A percentile compares a stretch with the other conserved stretches of the same genome.
Conservation (phyloP, 1,140 invertebrate species). For the silkworm (Bombyx mori) region DNA sequence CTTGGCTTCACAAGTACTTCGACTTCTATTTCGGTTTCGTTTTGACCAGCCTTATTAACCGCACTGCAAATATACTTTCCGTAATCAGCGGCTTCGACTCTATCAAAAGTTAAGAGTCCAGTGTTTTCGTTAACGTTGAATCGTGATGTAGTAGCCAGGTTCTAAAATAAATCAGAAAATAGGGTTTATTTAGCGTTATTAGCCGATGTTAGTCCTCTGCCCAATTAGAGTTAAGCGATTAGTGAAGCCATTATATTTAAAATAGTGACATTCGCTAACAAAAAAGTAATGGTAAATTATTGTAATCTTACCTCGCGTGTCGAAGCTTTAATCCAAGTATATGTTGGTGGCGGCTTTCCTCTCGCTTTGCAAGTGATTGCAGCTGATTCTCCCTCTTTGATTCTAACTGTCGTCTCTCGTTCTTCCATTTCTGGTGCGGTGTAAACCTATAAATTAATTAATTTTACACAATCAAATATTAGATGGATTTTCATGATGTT, state of each 20-base stretch:
- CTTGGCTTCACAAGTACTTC: conserved; percentile 83
- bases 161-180: conserved; percentile 44
- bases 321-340: conserved; percentile 83
- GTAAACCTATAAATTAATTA: conserved; percentile 75
- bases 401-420: conserved; percentile 72
- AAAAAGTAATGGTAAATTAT: background rate
- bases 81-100: conserved; percentile 83
- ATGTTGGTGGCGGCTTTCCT: conserved; percentile 86
- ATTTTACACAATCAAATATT: background rate
- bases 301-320: conserved; percentile 65
- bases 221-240: too few relatives aligned
- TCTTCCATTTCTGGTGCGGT: conserved; percentile 81
- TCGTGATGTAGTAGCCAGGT: conserved; percentile 79
- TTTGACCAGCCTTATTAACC: conserved; percentile 83
- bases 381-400: conserved; percentile 84
- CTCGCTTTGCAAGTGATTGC: conserved; percentile 81
- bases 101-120: conserved; percentile 80
- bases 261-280: background rate
- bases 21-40: conserved; percentile 75
- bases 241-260: background rate
- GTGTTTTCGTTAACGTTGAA: conserved; percentile 82
- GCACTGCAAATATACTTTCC: conserved; percentile 88
- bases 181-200: too few relatives aligned
- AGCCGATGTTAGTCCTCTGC: too few relatives aligned
- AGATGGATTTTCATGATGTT: background rate